These are phyloP conservation scores for Enhydra lutris DNA, from an alignment of 2,113 vertebrate species.

Conservation along the genomic window DNA sequence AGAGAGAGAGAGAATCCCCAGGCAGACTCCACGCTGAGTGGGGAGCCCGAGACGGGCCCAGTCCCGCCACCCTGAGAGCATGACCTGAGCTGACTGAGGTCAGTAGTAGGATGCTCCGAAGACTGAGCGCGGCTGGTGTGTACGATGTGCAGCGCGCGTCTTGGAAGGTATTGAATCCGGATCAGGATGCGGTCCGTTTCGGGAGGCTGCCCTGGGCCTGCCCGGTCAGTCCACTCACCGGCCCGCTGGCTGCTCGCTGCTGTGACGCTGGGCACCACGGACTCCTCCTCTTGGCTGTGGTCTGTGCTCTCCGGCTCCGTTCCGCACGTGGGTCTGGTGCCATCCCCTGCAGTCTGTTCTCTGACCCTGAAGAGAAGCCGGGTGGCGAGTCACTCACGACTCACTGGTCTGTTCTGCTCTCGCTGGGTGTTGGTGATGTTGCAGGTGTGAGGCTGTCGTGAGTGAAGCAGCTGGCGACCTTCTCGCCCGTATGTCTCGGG, in stretches of 20 bases:
- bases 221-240: not conserved
- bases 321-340: accelerated
- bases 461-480: not conserved
- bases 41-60: not conserved
- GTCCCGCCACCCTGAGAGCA: not conserved
- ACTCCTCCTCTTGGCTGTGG: accelerated
- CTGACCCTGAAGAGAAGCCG: accelerated
- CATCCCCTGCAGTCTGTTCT: accelerated
- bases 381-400: accelerated
- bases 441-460: not conserved
- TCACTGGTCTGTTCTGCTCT: accelerated
- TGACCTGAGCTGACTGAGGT: not conserved
- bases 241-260: accelerated
- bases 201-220: not conserved
- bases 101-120: accelerated
- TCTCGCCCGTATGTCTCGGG: accelerated
- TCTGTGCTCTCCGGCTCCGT: accelerated
- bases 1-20: not conserved
- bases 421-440: accelerated
- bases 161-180: accelerated
- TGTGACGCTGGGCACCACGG: accelerated
- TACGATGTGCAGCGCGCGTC: accelerated
- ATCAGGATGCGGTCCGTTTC: accelerated
- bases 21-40: not conserved
- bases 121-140: not conserved